Evolutionary conservation across 2,888 invertebrate species (phyloP).

Genomic region (Dryocosmus kuriphilus): DNA sequence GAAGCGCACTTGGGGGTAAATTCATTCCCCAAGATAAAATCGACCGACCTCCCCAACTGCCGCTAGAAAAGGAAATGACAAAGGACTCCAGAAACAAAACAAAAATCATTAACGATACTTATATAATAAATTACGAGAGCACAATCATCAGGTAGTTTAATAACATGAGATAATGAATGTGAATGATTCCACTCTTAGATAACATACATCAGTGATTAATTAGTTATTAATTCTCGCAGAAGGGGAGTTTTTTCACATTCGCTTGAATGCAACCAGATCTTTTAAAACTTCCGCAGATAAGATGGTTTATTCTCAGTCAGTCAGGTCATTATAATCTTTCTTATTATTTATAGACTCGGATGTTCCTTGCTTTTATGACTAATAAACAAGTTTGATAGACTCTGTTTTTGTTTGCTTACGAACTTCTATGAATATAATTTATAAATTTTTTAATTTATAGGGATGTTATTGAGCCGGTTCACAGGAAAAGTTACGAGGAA

Average conservation of each 20-base stretch:
- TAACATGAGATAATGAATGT: neutral
- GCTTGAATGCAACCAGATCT: neutral
- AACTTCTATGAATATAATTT: neutral
- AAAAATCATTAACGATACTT: neutral
- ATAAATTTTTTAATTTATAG: neutral
- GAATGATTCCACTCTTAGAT: neutral
- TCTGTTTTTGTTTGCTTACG: neutral
- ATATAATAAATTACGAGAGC: neutral
- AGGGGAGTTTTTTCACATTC: neutral
- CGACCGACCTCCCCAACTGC: constrained; percentile 19
- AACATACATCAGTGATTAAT: neutral
- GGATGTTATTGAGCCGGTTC: neutral
- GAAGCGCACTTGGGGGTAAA: constrained; percentile 14
- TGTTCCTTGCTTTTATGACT: neutral
- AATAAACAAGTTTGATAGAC: neutral
- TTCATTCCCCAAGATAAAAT: constrained; percentile 8
- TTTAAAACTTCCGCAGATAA: neutral
- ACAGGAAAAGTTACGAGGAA: no score
- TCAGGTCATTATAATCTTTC: neutral
- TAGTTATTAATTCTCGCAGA: neutral
- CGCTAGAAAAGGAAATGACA: neutral
- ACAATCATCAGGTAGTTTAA: neutral
- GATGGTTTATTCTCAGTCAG: neutral
- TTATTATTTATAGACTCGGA: neutral
- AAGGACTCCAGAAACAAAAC: neutral